These are phyloP conservation scores for Strigamia transsilvanica DNA, from an alignment of 2,888 invertebrate species.

Conservation along the genomic window DNA sequence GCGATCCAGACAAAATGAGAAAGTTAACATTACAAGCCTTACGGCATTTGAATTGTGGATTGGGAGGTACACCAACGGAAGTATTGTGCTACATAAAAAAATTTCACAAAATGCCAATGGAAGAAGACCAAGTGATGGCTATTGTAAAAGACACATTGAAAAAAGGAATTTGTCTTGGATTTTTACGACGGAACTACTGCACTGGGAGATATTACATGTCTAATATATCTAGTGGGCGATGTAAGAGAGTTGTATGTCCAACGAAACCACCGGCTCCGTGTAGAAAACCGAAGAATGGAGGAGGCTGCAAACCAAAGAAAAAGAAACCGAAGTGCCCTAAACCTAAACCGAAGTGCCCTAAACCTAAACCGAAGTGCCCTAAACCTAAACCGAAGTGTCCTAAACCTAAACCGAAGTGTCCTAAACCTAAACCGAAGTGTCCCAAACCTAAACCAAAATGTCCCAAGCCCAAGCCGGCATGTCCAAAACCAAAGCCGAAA, in stretches of 20 bases:
- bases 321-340: background rate
- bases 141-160: slow-evolving; percentile 15
- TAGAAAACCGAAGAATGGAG: background rate
- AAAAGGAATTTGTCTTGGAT: slow-evolving; percentile 39
- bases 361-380: background rate
- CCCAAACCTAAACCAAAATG: background rate
- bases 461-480: background rate
- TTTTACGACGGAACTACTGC: slow-evolving; percentile 20
- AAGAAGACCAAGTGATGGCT: background rate
- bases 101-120: slow-evolving; percentile 1
- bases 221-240: slow-evolving; percentile 7
- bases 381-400: background rate
- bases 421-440: background rate
- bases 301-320: no score
- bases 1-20: background rate
- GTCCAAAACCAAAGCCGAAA: background rate
- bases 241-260: background rate
- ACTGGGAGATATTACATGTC: slow-evolving; percentile 17
- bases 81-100: background rate
- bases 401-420: background rate
- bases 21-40: slow-evolving; percentile 21
- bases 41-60: background rate
- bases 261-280: background rate
- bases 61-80: slow-evolving; percentile 1
- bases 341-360: background rate